Base-by-base conservation (phyloP, 2,888 invertebrate species). In the Andricus quercusramuli region DNA sequence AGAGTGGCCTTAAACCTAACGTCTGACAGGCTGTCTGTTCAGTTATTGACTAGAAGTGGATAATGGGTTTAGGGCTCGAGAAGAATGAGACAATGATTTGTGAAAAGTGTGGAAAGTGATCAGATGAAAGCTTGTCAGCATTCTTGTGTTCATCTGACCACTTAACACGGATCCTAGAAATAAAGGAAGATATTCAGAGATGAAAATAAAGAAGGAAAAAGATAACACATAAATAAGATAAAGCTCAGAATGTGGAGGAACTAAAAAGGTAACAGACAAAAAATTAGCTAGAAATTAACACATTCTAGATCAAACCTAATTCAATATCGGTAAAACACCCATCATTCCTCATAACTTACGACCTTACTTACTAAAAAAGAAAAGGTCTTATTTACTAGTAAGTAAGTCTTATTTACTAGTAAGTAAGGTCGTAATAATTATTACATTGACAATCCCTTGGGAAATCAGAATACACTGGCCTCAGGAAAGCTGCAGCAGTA, bases 91-190 rank as follows among this genome's bases (percentile, higher is more conserved):
- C 64, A 25, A 64, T 64, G 64, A 64, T 25, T 64, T 64, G 64
- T 17, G 64, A 29, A 64, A 62, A 64, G 25, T 64, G 59, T 59
- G 64, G 17, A 64, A 64, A 64, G 64, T 64, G 29, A 64, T 64
- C 22, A 64, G 64, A 64, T 64, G 17, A 3, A 59, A 59, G 56
- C 56, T 59, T 22, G 22, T 59, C 56, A 59, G 22, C 22, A 59
- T 59, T 59, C 22, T 59, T 59, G 11, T 59, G 29, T 64, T 29
- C 22, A 64, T 17, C 25, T 25, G 64, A 22, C 64, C 64, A 64
- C 64, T 64, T 64, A 64, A 64, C 29, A 64, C 29, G 29, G 29
- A 64, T 64, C 64, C 25, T 25, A 17, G 17, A 64, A 29, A 64
- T 15, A 64, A 29, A 29, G 15, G 15, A 64, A 17, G 15, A 17